A percentile compares a stretch with the other conserved stretches of the same genome.
phyloP scores from a whole-genome alignment of 2,797 vertebrate species.

The Cossypha polioptera region DNA sequence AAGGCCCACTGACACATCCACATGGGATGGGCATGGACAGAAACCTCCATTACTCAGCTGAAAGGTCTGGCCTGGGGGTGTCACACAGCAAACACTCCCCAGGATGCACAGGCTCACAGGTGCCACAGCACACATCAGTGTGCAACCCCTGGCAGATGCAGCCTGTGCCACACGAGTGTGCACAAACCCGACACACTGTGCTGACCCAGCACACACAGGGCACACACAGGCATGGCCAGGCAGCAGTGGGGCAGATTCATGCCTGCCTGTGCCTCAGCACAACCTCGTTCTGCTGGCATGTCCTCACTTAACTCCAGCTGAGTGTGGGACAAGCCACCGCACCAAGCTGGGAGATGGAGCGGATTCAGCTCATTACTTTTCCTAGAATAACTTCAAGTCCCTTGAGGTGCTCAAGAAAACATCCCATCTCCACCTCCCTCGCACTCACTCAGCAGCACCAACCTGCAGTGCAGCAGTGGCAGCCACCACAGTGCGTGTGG shows the following conservation, averaged over 20 bases:
- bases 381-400: conserved; percentile 35
- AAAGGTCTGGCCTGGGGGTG: background rate
- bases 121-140: rapidly evolving
- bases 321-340: background rate
- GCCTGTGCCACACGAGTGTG: rapidly evolving
- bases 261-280: background rate
- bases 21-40: rapidly evolving
- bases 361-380: background rate
- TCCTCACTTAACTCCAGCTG: background rate
- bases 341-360: background rate
- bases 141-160: rapidly evolving
- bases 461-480: rapidly evolving
- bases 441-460: background rate
- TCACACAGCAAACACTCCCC: rapidly evolving
- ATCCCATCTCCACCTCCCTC: background rate
- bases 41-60: background rate
- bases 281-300: rapidly evolving
- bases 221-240: rapidly evolving
- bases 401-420: background rate
- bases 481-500: background rate
- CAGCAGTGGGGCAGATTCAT: background rate
- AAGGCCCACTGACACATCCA: background rate
- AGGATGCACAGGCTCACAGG: background rate
- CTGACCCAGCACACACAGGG: rapidly evolving
- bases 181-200: rapidly evolving